Evolutionary conservation across 2,113 vertebrate genomes (phyloP).

Genomic region (Sylvietta virens): DNA sequence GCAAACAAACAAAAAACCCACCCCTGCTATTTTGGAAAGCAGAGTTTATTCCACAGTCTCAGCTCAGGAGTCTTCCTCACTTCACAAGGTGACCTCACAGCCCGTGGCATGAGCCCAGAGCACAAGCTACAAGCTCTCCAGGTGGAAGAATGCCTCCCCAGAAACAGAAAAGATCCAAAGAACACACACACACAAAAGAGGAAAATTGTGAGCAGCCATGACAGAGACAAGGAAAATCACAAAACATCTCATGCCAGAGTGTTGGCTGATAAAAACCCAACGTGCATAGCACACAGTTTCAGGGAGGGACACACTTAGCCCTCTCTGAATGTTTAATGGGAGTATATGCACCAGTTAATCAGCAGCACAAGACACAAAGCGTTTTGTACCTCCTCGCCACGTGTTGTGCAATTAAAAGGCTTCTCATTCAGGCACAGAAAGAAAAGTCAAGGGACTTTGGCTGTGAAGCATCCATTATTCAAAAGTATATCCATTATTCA

Average conservation of each 20-base stretch:
- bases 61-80: not conserved
- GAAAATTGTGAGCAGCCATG: not conserved
- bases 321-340: slow-evolving; percentile 54
- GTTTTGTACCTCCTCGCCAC: slow-evolving; percentile 26
- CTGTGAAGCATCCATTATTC: slow-evolving; percentile 61
- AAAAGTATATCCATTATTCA: slow-evolving; percentile 64
- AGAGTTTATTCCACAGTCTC: not conserved
- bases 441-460: slow-evolving; percentile 41
- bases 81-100: not conserved
- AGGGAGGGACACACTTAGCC: not conserved
- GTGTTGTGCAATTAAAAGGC: slow-evolving; percentile 52
- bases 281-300: not conserved
- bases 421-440: slow-evolving; percentile 40
- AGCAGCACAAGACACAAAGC: slow-evolving; percentile 29
- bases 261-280: not conserved
- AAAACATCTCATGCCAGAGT: not conserved
- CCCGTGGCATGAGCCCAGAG: not conserved
- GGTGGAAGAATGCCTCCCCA: not conserved
- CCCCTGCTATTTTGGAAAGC: not conserved
- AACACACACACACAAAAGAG: not conserved
- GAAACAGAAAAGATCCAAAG: not conserved
- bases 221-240: not conserved
- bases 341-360: slow-evolving; percentile 5
- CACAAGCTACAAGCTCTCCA: not conserved
- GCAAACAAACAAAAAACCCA: not conserved